phyloP scores from a whole-genome alignment of 2,797 vertebrate species.

The Paratrypauchen microcephalus region DNA sequence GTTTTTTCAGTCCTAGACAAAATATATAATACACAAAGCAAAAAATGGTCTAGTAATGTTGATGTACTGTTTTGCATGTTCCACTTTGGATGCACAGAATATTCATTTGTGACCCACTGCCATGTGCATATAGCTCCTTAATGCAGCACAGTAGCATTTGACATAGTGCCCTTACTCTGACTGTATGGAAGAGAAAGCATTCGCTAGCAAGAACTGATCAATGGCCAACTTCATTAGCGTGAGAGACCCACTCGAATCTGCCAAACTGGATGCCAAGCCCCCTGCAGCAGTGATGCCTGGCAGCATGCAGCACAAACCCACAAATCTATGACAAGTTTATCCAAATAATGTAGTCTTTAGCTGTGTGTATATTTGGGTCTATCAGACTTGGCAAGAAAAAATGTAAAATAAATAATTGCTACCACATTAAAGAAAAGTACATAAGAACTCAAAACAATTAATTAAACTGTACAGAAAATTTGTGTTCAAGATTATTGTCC shows the following conservation, averaged over 20 bases:
- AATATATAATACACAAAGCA: conserved; percentile 1
- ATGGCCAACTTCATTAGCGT: conserved; percentile 56
- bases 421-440: neutral
- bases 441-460: neutral
- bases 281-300: conserved; percentile 41
- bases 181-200: conserved; percentile 28
- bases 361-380: neutral
- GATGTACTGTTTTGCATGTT: conserved; percentile 24
- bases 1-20: conserved; percentile 92
- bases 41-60: conserved; percentile 22
- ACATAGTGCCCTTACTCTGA: conserved; percentile 28
- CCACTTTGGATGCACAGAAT: neutral
- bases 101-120: conserved; percentile 23
- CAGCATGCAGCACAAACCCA: conserved; percentile 23
- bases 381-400: neutral
- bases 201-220: conserved; percentile 44
- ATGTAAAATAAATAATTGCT: conserved; percentile 1
- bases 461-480: neutral
- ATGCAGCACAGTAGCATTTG: conserved; percentile 24
- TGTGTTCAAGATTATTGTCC: neutral
- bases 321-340: conserved; percentile 15
- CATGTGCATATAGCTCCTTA: conserved; percentile 22
- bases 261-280: conserved; percentile 44
- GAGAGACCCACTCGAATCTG: conserved; percentile 37
- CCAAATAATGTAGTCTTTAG: conserved; percentile 3